Base-by-base conservation (phyloP, 2,888 invertebrate species). In the Trichopria drosophilae region DNA sequence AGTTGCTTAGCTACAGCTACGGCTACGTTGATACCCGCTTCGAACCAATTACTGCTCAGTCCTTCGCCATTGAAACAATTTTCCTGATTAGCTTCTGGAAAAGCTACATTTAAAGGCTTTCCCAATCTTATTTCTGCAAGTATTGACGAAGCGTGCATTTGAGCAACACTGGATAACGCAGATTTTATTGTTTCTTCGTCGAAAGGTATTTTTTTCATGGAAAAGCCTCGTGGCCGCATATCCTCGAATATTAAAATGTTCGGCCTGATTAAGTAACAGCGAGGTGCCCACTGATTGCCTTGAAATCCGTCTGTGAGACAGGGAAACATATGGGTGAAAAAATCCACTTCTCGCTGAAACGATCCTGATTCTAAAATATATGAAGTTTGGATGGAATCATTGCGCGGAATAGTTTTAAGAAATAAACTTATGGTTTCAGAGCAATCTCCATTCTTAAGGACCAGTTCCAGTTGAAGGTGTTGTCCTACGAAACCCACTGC, bases 401-500 rank as follows among this genome's bases (percentile, higher is more conserved):
- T 77, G 50, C 72, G 74, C 0, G 86, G 85, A 43, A 83, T 71
- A 6, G 79, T 77, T 68, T 86, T 86, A 0, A 83, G 72, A 62
- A 86, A 86, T 53, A 82, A 80, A 15, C 65, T 66, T 1, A 75
- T 29, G 1, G 19, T 53, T 12, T 61, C 40, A 0, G 19, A 29
- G 2, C 46, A 51, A 2, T 34, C 12, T 6, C 22, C 24, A 6
- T 18, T 36, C 12, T 48, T 55, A 1, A 51, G 44, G 4, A 46
- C 59, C 10, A 70, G 57, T 9, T 39, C 41, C 2, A 71, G 50
- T 18, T 58, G 61, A 13, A 59, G 55, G 45, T 71, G 67, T 3
- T 67, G 60, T 5, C 67, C 65, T 2, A 69, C 59, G 36, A 60
- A 71, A 20, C 72, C 72, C 1, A 72, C 43, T 46, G 66, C 69